Evolutionary conservation across 2,888 invertebrate genomes (phyloP).

Genomic region (Nemotelus pantherinus): DNA sequence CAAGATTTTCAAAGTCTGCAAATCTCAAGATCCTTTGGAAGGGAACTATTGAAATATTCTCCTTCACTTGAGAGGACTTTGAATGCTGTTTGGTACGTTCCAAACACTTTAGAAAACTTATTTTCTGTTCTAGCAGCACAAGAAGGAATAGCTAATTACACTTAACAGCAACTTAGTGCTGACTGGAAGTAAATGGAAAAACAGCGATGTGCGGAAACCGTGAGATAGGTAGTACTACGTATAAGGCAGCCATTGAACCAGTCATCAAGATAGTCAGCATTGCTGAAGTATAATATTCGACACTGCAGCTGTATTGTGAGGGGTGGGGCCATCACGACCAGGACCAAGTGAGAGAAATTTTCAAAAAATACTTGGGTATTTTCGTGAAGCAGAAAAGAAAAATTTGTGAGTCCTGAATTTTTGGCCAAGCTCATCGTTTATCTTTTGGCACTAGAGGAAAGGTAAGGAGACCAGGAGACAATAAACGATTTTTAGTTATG

Average conservation of each 20-base stretch:
- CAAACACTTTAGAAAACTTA: slow-evolving; percentile 53
- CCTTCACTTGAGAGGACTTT: slow-evolving; percentile 50
- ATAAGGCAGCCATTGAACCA: slow-evolving; percentile 51
- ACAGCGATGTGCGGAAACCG: slow-evolving; percentile 39
- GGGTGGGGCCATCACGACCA: slow-evolving; percentile 5
- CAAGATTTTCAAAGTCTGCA: neutral
- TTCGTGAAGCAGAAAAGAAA: neutral
- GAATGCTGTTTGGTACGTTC: slow-evolving; percentile 55
- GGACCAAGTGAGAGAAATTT: neutral
- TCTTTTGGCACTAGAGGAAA: slow-evolving; percentile 6
- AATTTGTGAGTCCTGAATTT: slow-evolving; percentile 11
- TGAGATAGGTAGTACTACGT: slow-evolving; percentile 47
- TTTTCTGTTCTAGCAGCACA: slow-evolving; percentile 54
- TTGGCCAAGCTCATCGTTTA: slow-evolving; percentile 2
- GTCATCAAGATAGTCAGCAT: neutral
- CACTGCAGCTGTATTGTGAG: slow-evolving; percentile 26
- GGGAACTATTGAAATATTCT: slow-evolving; percentile 50
- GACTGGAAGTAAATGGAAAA: slow-evolving; percentile 47
- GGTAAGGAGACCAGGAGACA: slow-evolving; percentile 10
- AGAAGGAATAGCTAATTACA: slow-evolving; percentile 43
- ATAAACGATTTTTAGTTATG: neutral
- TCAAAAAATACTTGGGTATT: neutral
- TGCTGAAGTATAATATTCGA: slow-evolving; percentile 13
- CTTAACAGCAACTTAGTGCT: slow-evolving; percentile 50
- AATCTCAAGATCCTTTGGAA: slow-evolving; percentile 45